phyloP scores from a whole-genome alignment of 2,113 vertebrate species.

The Tinamus guttatus region DNA sequence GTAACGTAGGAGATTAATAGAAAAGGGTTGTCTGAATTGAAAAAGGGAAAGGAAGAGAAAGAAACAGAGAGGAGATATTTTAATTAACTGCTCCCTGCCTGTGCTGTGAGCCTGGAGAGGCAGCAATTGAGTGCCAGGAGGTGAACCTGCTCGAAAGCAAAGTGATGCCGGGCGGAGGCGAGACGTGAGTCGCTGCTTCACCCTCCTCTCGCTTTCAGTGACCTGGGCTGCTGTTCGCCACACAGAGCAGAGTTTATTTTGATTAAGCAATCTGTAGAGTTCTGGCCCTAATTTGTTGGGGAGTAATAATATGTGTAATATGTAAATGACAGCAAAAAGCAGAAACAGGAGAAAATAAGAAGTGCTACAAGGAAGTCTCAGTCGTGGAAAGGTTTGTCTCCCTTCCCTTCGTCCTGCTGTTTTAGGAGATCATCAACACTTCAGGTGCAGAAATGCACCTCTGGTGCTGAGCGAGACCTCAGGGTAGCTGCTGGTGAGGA shows the following conservation, averaged over 20 bases:
- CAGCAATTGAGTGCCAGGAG: constrained; percentile 34
- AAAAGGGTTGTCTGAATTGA: constrained; percentile 3
- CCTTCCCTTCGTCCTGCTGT: neutral
- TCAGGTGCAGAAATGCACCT: neutral
- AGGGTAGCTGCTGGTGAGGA: accelerated
- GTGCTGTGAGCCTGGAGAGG: constrained; percentile 32
- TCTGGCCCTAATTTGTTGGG: neutral
- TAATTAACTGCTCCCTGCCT: constrained; percentile 61
- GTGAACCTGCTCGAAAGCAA: constrained; percentile 47
- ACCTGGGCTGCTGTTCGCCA: neutral
- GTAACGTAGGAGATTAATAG: constrained; percentile 27
- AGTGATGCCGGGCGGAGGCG: constrained; percentile 19
- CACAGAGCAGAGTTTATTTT: neutral
- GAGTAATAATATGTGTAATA: neutral
- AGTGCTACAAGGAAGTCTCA: neutral
- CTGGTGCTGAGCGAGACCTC: neutral
- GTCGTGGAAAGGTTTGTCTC: neutral
- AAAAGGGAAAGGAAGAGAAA: constrained; percentile 5
- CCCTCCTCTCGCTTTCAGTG: neutral
- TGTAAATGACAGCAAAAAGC: neutral
- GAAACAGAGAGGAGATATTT: constrained; percentile 41
- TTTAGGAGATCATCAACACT: neutral
- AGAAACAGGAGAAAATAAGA: neutral
- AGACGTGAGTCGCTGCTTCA: constrained; percentile 7
- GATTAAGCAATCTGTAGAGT: constrained; percentile 3